Conservation (phyloP, 2,888 invertebrate genomes). For the Caenorhabditis sp. region DNA sequence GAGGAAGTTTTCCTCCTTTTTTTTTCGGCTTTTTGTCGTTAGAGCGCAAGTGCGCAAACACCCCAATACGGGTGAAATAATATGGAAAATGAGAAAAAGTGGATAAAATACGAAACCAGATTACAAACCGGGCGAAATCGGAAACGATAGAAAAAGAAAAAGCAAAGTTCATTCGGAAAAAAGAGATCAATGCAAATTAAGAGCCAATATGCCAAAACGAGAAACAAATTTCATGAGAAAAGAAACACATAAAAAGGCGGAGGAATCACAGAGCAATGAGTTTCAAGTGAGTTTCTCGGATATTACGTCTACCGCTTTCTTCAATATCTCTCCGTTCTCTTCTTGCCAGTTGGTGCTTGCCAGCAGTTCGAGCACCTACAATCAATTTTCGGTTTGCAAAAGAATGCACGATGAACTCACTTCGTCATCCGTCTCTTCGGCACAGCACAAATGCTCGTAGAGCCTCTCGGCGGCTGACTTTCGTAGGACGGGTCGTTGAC, state of each 20-base stretch:
- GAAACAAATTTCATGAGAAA: neutral
- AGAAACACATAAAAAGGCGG: conserved; percentile 6
- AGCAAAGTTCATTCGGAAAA: conserved; percentile 1
- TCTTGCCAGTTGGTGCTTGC: conserved; percentile 51
- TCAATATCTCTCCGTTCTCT: conserved; percentile 18
- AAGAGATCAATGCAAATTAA: conserved; percentile 4
- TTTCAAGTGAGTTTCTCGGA: conserved; percentile 29
- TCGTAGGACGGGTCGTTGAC: conserved; percentile 65
- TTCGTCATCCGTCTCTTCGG: conserved; percentile 48
- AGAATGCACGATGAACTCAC: conserved; percentile 1
- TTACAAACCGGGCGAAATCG: too few species aligned
- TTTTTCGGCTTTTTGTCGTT: too few species aligned
- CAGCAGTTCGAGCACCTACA: conserved; percentile 39
- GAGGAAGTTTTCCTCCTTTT: too few species aligned
- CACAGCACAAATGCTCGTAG: conserved; percentile 71
- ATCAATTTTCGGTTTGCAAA: too few species aligned
- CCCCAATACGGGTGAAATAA: too few species aligned
- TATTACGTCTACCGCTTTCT: conserved; percentile 26
- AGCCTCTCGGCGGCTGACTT: conserved; percentile 72
- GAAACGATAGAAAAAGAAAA: too few species aligned
- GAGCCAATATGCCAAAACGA: conserved; percentile 2
- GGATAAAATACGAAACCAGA: too few species aligned
- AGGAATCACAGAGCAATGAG: neutral
- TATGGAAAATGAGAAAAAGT: too few species aligned
- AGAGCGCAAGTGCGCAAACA: too few species aligned